phyloP scores from a whole-genome alignment of 2,797 vertebrate species.

The Leptatherina wallacei region DNA sequence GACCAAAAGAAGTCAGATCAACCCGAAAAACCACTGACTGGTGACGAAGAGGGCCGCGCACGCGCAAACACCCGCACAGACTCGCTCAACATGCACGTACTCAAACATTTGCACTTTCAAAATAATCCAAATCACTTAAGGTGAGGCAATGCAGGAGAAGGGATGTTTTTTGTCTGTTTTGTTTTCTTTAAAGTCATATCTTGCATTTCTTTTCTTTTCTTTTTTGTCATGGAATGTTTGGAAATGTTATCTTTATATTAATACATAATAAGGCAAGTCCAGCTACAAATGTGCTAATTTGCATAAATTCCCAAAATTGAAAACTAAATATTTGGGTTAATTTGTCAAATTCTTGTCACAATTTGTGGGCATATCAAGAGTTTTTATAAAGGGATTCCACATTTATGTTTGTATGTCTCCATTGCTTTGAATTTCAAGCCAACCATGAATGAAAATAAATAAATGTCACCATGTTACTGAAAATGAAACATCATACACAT shows the following conservation, averaged over 20 bases:
- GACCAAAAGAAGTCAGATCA: slow-evolving; percentile 80
- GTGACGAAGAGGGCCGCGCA: slow-evolving; percentile 68
- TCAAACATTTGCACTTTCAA: not conserved
- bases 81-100: slow-evolving; percentile 8
- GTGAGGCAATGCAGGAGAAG: not conserved
- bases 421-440: not conserved
- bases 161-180: no score
- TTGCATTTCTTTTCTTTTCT: no score
- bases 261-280: not conserved
- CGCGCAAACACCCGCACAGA: slow-evolving; percentile 32
- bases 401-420: not conserved
- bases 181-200: no score
- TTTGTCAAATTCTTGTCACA: not conserved
- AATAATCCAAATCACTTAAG: not conserved
- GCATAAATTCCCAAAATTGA: not conserved
- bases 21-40: slow-evolving; percentile 80
- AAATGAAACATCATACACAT: not conserved
- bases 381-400: not conserved
- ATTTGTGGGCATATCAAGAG: not conserved
- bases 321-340: not conserved
- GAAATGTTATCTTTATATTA: not conserved
- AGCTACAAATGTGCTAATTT: not conserved
- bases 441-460: not conserved
- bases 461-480: not conserved
- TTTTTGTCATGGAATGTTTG: not conserved